Evolutionary conservation across 1,140 invertebrate species (phyloP), one percentile per base, ranked within the genome.

Genomic region (Tenebrio molitor): DNA sequence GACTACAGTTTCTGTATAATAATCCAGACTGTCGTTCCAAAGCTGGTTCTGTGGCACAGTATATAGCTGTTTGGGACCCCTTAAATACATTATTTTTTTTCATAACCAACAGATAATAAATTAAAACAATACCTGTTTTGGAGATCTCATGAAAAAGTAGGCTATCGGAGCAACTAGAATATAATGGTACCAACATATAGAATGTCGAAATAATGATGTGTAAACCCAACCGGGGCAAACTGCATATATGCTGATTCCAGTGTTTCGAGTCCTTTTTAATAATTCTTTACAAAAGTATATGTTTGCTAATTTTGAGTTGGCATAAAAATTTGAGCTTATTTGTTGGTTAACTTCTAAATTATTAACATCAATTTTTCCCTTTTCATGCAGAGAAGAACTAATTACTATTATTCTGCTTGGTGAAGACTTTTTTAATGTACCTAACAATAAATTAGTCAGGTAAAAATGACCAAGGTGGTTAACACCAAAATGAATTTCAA

Each of bases 201-300:
- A 84, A 2, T 90, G 87, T 78, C 94, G 89, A 77, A 89, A 92
- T 71, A 93, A 83, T 66, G 90, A 89, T 0, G 95, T 95, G 67
- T 92, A 92, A 15, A 92, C 92, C 81, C 95, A 93, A 19, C 95
- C 95, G 15, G 95, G 95, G 78, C 94, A 95, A 50, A 93, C 87
- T 33, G 89, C 88, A 79, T 93, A 92, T 1, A 93, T 90, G 73
- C 88, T 89, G 25, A 95, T 85, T 33, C 88, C 89, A 23, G 82
- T 84, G 16, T 86, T 86, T 78, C 87, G 80, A 2, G 87, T 79
- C 73, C 86, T 84, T 41, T 84, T 87, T 0, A 91, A 85, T 58
- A 95, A 80, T 65, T 91, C 88, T 41, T 83, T 83, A 0, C 85
- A 87, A 81, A 93, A 93, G 74, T 93, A 90, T 1, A 87, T 86